These are phyloP conservation scores for Malurus leucopterus DNA, from an alignment of 2,797 vertebrate genomes.

Conservation along the genomic window DNA sequence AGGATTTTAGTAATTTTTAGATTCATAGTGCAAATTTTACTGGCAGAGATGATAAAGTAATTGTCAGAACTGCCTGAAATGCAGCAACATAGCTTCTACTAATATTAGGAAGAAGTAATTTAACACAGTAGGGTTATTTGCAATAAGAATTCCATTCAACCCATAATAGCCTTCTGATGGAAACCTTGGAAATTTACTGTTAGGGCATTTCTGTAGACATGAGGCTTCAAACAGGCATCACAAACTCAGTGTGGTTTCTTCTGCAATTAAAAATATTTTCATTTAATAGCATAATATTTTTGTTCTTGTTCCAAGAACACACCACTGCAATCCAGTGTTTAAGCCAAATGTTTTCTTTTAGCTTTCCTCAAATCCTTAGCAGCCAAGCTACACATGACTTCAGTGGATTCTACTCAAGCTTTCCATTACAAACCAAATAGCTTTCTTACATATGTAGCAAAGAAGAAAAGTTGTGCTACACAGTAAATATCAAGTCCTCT, in stretches of 20 bases:
- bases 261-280: constrained; percentile 46
- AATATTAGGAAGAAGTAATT: neutral
- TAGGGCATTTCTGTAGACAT: neutral
- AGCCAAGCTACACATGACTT: neutral
- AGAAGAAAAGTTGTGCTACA: neutral
- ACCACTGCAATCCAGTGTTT: neutral
- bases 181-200: neutral
- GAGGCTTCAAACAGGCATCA: neutral
- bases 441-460: neutral
- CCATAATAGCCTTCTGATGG: neutral
- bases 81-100: neutral
- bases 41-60: neutral
- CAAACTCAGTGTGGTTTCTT: neutral
- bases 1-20: neutral
- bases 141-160: neutral
- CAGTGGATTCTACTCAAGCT: neutral
- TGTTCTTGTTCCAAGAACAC: constrained; percentile 21
- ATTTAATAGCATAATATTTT: constrained; percentile 44
- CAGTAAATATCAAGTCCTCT: neutral
- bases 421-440: neutral
- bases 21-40: neutral
- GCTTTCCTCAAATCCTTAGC: neutral
- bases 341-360: constrained; percentile 2
- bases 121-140: neutral
- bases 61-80: neutral